Base-by-base conservation (phyloP, 1,140 invertebrate species). In the Tetramorium parvispinum region DNA sequence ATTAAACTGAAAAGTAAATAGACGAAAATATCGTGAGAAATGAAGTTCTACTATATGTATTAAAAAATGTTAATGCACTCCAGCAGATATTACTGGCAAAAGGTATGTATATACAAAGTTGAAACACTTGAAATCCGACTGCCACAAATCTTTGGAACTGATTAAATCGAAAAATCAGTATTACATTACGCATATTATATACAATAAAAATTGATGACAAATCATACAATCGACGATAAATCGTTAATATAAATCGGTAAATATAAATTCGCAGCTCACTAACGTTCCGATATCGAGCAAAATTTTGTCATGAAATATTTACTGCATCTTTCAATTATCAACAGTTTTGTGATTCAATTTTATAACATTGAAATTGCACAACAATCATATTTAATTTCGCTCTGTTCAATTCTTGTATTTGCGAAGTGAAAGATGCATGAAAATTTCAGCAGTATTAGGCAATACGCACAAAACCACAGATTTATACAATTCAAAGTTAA, bases 401-500 rank as follows among this genome's bases (percentile, higher is more conserved):
- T 53, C 16, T 4, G 24, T 79, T 68, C 32, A 13, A 37, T 76
- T 16, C 16, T 76, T 18, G 6, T 63, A 53, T 40, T 37, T 77
- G 16, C 10, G 10, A 77, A 61, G 1, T 10, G 6, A 63, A 46
- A 4, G 57, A 61, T 37, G 53, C 16, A 5, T 16, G 24, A 46
- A 27, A 77, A 53, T 37, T 76, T 63, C 24, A 2, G n/a, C 43
- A 49, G 43, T 65, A 68, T 88, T 55, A 77, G 63, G 68, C 68
- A 37, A 88, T 27, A 77, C 87, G 87, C 87, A 90, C 89, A 91
- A 88, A 55, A 87, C 51, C 55, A 46, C 57, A 51, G 16, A 77
- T 87, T 88, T 91, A 53, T 86, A 91, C 59, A 61, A 85, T 49
- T 85, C 11, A n/a, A 32, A 66, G 24, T 18, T 63, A 53, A 59